Percentiles rank a stretch among this genome's conserved stretches.
These are phyloP conservation scores for Uropetala carovei DNA, from an alignment of 2,888 invertebrate genomes.

Conservation along the genomic window DNA sequence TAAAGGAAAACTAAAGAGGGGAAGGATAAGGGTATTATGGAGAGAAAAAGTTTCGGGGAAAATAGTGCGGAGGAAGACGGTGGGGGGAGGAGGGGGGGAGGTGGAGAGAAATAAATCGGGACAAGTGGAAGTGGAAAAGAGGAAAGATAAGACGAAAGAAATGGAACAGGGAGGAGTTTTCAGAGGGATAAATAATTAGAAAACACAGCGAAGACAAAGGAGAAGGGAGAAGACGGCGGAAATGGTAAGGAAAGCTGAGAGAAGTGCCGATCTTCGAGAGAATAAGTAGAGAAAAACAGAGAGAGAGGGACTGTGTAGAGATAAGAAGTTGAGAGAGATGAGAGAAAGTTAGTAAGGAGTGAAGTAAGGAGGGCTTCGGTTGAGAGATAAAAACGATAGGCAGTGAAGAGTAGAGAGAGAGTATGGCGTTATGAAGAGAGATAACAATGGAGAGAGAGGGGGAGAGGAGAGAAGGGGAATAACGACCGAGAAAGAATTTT, in stretches of 20 bases:
- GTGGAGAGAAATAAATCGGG: neutral
- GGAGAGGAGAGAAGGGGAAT: neutral
- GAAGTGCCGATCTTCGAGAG: neutral
- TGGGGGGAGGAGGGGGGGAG: neutral
- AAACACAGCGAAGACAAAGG: too few relatives aligned
- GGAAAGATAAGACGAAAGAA: neutral
- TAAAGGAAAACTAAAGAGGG: neutral
- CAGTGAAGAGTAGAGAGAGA: neutral
- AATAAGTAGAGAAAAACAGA: neutral
- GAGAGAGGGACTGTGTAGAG: neutral
- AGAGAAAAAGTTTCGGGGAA: neutral
- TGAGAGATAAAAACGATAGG: conserved; percentile 1
- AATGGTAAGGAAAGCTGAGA: neutral
- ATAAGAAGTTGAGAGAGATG: neutral
- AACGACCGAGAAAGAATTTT: neutral
- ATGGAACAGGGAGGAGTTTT: too few relatives aligned
- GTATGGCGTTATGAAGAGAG: neutral
- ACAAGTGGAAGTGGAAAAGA: neutral
- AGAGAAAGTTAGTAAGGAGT: neutral
- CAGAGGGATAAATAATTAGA: too few relatives aligned
- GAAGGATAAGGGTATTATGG: conserved; percentile 31
- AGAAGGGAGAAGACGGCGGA: too few relatives aligned
- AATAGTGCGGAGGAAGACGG: neutral
- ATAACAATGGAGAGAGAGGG: neutral
- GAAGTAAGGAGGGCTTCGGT: neutral